Base-by-base conservation (phyloP, 2,797 vertebrate genomes). In the Cossypha caffra region DNA sequence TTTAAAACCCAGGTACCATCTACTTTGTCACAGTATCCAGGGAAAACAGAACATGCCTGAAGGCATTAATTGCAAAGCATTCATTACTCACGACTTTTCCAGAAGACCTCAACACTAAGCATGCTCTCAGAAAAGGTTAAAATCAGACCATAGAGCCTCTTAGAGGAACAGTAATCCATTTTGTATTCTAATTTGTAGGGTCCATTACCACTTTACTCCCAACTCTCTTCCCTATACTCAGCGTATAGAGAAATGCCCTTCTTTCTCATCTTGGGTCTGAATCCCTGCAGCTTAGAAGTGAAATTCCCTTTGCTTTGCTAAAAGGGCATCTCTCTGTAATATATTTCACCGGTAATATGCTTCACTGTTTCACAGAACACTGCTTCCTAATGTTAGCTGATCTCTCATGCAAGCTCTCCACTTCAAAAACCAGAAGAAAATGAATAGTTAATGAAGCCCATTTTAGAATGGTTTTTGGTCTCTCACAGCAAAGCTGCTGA, bases 391-490 rank as follows among this genome's bases (percentile, higher is more conserved):
- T 69, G 64, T 51, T 71, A 78, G 85, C 76, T 94, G 64, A 89
- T 93, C 69, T 95, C 95, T 91, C 79, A 92, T 35, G 80, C 80
- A 88, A 95, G 67, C 68, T 82, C 82, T 79, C 37, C 72, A 78
- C 82, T 92, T 77, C 59, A 85, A 73, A 63, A 91, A 92, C 54
- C 28, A 93, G 47, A 91, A 90, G 72, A 95, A 93, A 94, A 95
- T 76, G 40, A 86, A 95, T 95, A 95, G 87, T 71, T 94, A 89
- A 96, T 83, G 91, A 89, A 83, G 71, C 37, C 54, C 59, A 79
- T 74, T 92, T 80, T 78, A 89, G 52, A 93, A 95, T 42, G 73
- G 38, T 14, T 92, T 92, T 86, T 84, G 79, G 88, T 85, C 68
- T 76, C 59, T 67, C 57, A 59, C 21, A 87, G 87, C 37, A 88